Percentiles rank a stretch among this genome's conserved stretches.
These are phyloP conservation scores for Notothenia rossii DNA, from an alignment of 2,113 vertebrate genomes.

Conservation along the genomic window DNA sequence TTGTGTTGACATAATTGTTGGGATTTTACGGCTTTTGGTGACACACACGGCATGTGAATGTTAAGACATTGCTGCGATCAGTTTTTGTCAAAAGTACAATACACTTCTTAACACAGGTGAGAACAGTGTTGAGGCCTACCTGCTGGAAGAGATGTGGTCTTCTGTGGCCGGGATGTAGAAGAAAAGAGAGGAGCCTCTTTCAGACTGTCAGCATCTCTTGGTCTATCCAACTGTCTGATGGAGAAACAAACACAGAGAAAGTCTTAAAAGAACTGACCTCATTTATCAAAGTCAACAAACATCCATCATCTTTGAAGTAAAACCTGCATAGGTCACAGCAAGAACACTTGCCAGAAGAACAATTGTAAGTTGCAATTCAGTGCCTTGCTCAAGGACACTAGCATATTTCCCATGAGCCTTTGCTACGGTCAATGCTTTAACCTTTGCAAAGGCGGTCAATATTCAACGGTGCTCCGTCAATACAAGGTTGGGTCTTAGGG, in stretches of 20 bases:
- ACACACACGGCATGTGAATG: too few relatives aligned
- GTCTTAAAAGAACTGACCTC: background rate
- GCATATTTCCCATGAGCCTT: constrained; percentile 30
- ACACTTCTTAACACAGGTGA: too few relatives aligned
- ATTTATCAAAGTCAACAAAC: background rate
- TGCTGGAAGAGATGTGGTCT: constrained; percentile 22
- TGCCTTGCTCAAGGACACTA: constrained; percentile 8
- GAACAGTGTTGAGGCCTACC: constrained; percentile 38
- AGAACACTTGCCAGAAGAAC: background rate
- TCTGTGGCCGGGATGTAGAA: constrained; percentile 13
- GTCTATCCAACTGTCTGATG: constrained; percentile 7
- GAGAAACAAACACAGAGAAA: constrained; percentile 12
- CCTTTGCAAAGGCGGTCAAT: constrained; percentile 31
- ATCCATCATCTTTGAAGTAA: background rate
- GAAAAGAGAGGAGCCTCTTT: constrained; percentile 12
- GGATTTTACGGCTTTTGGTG: background rate
- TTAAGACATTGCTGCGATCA: background rate
- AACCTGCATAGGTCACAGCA: background rate
- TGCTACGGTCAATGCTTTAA: constrained; percentile 5
- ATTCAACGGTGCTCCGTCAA: constrained; percentile 21
- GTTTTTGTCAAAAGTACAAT: background rate
- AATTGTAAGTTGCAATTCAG: too few relatives aligned
- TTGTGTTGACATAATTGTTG: background rate
- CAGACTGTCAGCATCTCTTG: constrained; percentile 31
- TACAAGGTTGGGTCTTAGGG: constrained; percentile 23